Conservation (phyloP, 2,113 vertebrate species). For the Axis porcinus region DNA sequence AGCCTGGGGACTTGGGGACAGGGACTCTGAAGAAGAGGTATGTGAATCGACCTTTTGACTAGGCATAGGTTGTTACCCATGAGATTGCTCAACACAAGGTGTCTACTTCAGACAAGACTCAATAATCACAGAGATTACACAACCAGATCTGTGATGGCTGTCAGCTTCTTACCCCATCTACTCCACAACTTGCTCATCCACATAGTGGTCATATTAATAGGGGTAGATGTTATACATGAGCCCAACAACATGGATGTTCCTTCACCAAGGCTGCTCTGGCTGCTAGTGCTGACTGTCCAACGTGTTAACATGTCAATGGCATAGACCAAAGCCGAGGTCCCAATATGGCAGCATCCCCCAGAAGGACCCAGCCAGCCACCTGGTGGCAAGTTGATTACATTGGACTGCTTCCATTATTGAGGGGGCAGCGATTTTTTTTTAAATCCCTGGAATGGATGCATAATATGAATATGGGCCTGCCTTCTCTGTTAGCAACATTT, state of each 20-base stretch:
- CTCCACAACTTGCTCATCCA: background rate
- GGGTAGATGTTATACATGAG: background rate
- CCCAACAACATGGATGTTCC: constrained; percentile 1
- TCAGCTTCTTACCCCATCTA: background rate
- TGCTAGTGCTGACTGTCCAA: background rate
- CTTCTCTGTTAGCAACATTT: constrained; percentile 20
- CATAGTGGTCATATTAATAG: background rate
- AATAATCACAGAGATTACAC: background rate
- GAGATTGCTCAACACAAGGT: background rate
- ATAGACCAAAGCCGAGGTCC: constrained; percentile 44
- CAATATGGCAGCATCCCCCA: constrained; percentile 31
- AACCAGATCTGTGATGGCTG: background rate
- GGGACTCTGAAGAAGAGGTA: background rate
- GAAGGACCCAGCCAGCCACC: constrained; percentile 60
- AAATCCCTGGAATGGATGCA: constrained; percentile 44
- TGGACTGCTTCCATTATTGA: constrained; percentile 61
- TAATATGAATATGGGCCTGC: constrained; percentile 46
- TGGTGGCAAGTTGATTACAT: constrained; percentile 63
- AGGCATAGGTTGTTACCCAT: background rate
- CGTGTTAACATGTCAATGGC: constrained; percentile 31
- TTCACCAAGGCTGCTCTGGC: constrained; percentile 19
- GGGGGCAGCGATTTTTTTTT: constrained; percentile 45
- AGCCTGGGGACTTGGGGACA: background rate
- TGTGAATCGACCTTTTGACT: background rate
- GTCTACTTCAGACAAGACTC: background rate